Conservation (phyloP, 2,888 invertebrate species). For the Dolomedes plantarius region DNA sequence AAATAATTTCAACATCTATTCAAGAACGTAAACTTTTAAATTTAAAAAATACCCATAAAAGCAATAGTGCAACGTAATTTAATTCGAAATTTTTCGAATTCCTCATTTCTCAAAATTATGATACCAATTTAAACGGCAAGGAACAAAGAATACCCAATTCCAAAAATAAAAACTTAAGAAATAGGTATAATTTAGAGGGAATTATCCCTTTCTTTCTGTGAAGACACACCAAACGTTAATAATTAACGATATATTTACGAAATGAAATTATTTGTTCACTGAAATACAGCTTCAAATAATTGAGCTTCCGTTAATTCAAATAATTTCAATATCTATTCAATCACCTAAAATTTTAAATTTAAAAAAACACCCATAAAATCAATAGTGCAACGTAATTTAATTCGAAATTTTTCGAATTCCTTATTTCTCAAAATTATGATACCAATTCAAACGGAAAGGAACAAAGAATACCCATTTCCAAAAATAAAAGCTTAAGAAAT, state of each 20-base stretch:
- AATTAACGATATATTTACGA: too few species aligned
- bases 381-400: too few species aligned
- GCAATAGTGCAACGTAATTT: too few species aligned
- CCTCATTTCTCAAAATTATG: neutral
- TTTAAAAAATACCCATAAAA: too few species aligned
- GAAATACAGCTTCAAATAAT: too few species aligned
- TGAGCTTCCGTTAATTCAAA: too few species aligned
- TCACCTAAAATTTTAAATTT: too few species aligned
- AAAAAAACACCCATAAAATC: too few species aligned
- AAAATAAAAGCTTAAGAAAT: slow-evolving; percentile 1
- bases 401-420: neutral
- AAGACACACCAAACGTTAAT: slow-evolving; percentile 63
- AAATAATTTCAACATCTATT: too few species aligned
- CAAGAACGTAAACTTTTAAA: too few species aligned
- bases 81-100: neutral
- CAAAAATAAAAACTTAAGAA: neutral
- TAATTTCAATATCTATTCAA: too few species aligned
- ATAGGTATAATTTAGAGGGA: neutral
- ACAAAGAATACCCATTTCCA: slow-evolving; percentile 6
- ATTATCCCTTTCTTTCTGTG: neutral
- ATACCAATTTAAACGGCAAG: neutral
- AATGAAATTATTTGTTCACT: too few species aligned
- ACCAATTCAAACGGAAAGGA: neutral
- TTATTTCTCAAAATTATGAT: neutral
- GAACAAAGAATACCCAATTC: slow-evolving; percentile 8